These are phyloP conservation scores for Oryzias woworae DNA, from an alignment of 2,113 vertebrate species.

Conservation along the genomic window DNA sequence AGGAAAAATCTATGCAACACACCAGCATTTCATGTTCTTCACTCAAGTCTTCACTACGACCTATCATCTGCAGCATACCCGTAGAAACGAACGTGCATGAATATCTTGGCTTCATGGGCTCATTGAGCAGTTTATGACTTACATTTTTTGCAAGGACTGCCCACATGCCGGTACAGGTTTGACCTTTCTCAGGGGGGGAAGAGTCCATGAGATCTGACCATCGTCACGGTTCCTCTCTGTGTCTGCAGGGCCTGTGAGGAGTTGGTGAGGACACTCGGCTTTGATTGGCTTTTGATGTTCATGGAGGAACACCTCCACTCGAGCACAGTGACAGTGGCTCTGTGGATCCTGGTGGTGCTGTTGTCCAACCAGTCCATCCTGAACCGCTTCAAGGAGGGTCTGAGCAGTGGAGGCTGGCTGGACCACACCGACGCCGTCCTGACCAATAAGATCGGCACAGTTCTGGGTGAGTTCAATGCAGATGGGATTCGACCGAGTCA, in stretches of 20 bases:
- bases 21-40: too few relatives aligned
- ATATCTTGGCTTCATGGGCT: too few relatives aligned
- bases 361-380: slow-evolving; percentile 91
- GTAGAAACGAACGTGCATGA: too few relatives aligned
- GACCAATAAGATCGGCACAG: slow-evolving; percentile 97
- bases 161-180: too few relatives aligned
- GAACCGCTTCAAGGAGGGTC: slow-evolving; percentile 93
- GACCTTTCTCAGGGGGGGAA: too few relatives aligned
- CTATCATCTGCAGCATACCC: too few relatives aligned
- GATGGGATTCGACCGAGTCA: neutral
- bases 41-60: too few relatives aligned
- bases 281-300: slow-evolving; percentile 97
- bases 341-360: slow-evolving; percentile 92
- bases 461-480: slow-evolving; percentile 83
- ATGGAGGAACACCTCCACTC: slow-evolving; percentile 97
- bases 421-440: slow-evolving; percentile 97
- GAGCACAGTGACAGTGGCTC: slow-evolving; percentile 89
- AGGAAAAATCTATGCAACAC: too few relatives aligned
- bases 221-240: neutral
- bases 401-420: slow-evolving; percentile 94
- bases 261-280: slow-evolving; percentile 89
- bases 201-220: too few relatives aligned
- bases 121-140: too few relatives aligned
- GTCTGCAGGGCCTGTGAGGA: slow-evolving; percentile 92
- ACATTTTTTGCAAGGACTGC: too few relatives aligned